Evolutionary conservation across 2,113 vertebrate genomes (phyloP), one percentile per base, ranked within the genome.

Genomic region (Tylochromis polylepis): DNA sequence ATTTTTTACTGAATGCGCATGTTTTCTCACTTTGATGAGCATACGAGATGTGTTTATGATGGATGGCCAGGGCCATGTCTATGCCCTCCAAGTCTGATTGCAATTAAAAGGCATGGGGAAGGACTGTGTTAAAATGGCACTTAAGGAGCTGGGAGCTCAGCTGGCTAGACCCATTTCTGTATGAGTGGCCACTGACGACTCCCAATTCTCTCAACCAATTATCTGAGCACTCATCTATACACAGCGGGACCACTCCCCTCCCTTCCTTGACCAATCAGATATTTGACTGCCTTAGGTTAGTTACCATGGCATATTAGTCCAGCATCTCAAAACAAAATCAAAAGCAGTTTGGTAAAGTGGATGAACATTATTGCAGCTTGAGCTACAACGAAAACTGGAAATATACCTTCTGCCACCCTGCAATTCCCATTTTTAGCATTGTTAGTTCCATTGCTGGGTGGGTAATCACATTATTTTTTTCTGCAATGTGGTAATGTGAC

Each of bases 191-290:
- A 14, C 94, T 93, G 94, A 94, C 86, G 91, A 92, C 92, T 95
- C 92, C 89, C 95, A 92, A 92, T 95, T 93, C 92, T 94, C 93
- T 93, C 91, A 91, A 91, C 93, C 95, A 94, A 94, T 95, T 96
- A 96, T 94, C 92, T 92, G 88, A 93, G 94, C 90, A 92, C 92
- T 95, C 93, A 92, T 95, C 92, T 92, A 91, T 92, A 93, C 95
- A 91, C 93, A 91, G 87, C 43, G 65, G 93, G 92, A 85, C 85
- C 87, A 92, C 91, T 92, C 90, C 94, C 87, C 81, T 94, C 88
- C 87, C 87, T 89, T 86, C 87, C 87, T 89, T 86, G 86, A 90
- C 93, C 94, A 95, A 93, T 95, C 90, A 94, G 85, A 89, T 81
- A 90, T 62, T 53, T 36, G 62, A 94, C 90, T 86, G 94, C 94